Conservation (phyloP, 2,113 vertebrate genomes). For the Phocoena sinus region DNA sequence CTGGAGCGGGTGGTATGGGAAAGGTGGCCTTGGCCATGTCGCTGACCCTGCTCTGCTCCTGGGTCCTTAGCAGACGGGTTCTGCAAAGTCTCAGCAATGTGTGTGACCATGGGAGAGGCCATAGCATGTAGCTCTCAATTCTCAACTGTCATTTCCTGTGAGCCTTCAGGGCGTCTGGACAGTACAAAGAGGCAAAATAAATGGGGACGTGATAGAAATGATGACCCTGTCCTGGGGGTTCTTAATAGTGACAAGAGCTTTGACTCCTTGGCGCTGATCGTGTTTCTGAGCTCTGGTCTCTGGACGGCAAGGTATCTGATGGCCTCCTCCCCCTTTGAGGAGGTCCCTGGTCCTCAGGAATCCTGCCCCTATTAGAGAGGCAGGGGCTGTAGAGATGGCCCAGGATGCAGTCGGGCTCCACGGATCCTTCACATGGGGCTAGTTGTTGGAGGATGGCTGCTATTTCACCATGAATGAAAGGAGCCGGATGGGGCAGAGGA, state of each 20-base stretch:
- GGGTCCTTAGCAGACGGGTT: neutral
- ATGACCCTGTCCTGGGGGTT: neutral
- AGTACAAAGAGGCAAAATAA: no score
- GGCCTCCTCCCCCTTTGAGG: neutral
- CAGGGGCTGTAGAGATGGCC: neutral
- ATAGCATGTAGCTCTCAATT: rapidly evolving
- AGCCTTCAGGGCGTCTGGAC: neutral
- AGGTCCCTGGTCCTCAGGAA: neutral
- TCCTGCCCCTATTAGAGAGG: neutral
- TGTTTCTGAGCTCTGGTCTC: neutral
- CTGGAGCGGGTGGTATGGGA: neutral
- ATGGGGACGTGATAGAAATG: neutral
- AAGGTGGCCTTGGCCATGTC: neutral
- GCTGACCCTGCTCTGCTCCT: rapidly evolving
- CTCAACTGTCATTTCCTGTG: neutral
- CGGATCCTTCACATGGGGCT: rapidly evolving
- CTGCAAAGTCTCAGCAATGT: rapidly evolving
- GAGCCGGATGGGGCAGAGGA: neutral
- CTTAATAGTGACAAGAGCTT: neutral
- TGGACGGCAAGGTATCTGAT: neutral
- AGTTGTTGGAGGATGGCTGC: neutral
- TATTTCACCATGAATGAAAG: neutral
- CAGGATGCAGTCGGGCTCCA: neutral
- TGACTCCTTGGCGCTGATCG: no score
- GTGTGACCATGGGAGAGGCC: neutral